These are phyloP conservation scores for Dissostichus mawsoni DNA, from an alignment of 2,113 vertebrate species.

Conservation along the genomic window DNA sequence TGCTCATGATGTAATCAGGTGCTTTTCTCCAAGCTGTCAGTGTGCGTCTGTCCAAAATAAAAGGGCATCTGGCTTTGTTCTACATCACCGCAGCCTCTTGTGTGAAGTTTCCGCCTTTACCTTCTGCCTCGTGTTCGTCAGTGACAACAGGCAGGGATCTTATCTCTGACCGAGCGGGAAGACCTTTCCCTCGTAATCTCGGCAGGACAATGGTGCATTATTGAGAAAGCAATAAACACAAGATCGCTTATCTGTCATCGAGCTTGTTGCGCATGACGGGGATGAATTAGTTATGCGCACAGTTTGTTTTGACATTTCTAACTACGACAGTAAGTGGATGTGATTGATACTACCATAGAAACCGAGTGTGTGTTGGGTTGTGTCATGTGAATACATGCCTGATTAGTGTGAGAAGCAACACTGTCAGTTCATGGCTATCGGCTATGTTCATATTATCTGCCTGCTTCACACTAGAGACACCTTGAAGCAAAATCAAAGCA, in stretches of 20 bases:
- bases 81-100: slow-evolving; percentile 2
- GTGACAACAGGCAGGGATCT: slow-evolving; percentile 48
- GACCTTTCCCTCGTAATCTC: slow-evolving; percentile 35
- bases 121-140: background rate
- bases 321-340: slow-evolving; percentile 1
- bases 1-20: slow-evolving; percentile 27
- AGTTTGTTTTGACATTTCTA: slow-evolving; percentile 30
- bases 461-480: background rate
- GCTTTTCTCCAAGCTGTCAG: slow-evolving; percentile 28
- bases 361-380: background rate
- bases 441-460: background rate
- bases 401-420: background rate
- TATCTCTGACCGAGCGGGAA: slow-evolving; percentile 36
- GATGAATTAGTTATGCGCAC: slow-evolving; percentile 27
- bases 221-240: slow-evolving; percentile 45
- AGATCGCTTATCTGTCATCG: slow-evolving; percentile 43
- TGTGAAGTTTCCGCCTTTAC: slow-evolving; percentile 53
- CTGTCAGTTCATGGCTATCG: background rate
- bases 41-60: slow-evolving; percentile 40
- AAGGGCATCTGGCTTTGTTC: slow-evolving; percentile 51
- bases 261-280: slow-evolving; percentile 8
- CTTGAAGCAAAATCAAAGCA: background rate
- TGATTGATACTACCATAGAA: slow-evolving; percentile 10
- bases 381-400: background rate
- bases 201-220: slow-evolving; percentile 42